Base-by-base conservation (phyloP, 2,888 invertebrate genomes). In the Watsonalla cultraria region DNA sequence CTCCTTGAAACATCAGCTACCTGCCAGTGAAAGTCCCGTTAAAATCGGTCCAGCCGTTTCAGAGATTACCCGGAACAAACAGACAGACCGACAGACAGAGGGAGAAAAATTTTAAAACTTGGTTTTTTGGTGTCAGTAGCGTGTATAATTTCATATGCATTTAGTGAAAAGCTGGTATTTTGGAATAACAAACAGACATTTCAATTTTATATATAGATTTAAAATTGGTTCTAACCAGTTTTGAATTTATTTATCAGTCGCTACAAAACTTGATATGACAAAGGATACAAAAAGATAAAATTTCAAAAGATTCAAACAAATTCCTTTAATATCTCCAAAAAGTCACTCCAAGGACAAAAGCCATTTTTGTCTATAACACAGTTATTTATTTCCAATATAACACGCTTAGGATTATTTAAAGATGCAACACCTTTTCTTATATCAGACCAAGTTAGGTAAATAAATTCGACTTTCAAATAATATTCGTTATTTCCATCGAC, bases 381-480 rank as follows among this genome's bases (percentile, higher is more conserved):
- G 13, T 56, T 56, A 13, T 68, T 63, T 35, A 86, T 62, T 59
- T 75, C 66, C 57, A 86, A 56, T 7, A 69, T 57, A 13, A 73
- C 61, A 60, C 64, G 72, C 42, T 66, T 60, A 0, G 80, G 82
- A 51, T 77, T 66, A 0, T 62, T 55, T 5, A 72, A 39, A 1
- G 76, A 65, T 51, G 59, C 59, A 0, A 57, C 62, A 0, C 66
- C 76, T 37, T 77, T 61, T 49, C 83, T 73, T 15, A 88, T 53
- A 48, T 87, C 85, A 13, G 68, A 55, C 35, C 60, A 64, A 5
- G 74, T 72, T 45, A 72, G 77, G 59, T 88, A 89, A 8, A 86
- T 59, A 51, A 79, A 86, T 60, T 84, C 73, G 0, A 84, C 65
- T 76, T 84, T 85, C 24, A 86, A 61, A 60, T 72, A 66, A n/a